These are phyloP conservation scores for Takifugu bimaculatus DNA, from an alignment of 2,113 vertebrate species.

Conservation along the genomic window DNA sequence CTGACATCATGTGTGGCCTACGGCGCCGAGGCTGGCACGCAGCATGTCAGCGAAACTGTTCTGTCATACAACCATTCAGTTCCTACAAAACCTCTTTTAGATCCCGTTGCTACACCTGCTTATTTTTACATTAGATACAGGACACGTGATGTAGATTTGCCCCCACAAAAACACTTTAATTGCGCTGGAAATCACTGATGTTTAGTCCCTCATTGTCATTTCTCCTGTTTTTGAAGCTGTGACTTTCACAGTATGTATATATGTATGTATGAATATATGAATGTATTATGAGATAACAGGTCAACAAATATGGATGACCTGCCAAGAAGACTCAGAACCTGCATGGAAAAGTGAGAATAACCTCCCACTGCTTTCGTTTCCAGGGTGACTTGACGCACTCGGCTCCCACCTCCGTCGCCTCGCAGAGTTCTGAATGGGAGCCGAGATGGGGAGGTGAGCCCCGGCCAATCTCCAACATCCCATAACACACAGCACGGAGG, in stretches of 20 bases:
- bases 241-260: too few relatives aligned
- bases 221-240: too few relatives aligned
- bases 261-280: too few relatives aligned
- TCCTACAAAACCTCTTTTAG: neutral
- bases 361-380: slow-evolving; percentile 53
- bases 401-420: slow-evolving; percentile 44
- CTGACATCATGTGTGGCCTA: slow-evolving; percentile 22
- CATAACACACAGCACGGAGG: slow-evolving; percentile 27
- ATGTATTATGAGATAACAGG: neutral
- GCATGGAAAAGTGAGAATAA: slow-evolving; percentile 17
- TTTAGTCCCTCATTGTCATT: too few relatives aligned
- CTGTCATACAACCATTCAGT: too few relatives aligned
- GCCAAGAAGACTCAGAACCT: neutral
- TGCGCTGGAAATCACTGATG: neutral
- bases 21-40: slow-evolving; percentile 2
- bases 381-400: slow-evolving; percentile 49
- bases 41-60: too few relatives aligned
- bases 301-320: too few relatives aligned
- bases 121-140: neutral
- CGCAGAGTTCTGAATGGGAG: slow-evolving; percentile 26
- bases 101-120: neutral
- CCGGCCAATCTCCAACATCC: slow-evolving; percentile 37
- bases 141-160: too few relatives aligned
- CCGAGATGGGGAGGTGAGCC: slow-evolving; percentile 24
- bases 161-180: neutral